Evolutionary conservation across 1,140 invertebrate species (phyloP).

Genomic region (Bombus picipes): DNA sequence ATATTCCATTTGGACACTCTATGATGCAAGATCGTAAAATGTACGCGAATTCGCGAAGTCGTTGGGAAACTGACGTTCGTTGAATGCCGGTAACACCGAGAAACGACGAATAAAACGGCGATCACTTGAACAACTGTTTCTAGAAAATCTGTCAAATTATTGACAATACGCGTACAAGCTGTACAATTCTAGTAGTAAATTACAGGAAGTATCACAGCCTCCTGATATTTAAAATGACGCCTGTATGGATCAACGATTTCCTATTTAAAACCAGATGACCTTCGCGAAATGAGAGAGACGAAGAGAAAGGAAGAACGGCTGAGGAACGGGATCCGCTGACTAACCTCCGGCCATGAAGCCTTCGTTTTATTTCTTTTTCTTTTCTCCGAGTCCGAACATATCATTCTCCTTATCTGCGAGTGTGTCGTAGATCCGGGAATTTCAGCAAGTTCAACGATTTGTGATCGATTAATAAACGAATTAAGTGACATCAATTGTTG

Average conservation of each 20-base stretch:
- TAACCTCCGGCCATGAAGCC: not conserved
- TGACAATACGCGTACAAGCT: not conserved
- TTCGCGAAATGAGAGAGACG: constrained; percentile 53
- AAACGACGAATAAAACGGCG: not conserved
- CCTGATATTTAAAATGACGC: constrained; percentile 47
- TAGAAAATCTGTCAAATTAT: not conserved
- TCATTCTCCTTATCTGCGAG: not conserved
- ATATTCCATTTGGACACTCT: too few relatives aligned
- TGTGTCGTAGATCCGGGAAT: not conserved
- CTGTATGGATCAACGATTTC: constrained; percentile 53
- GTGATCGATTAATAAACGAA: not conserved
- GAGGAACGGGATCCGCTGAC: constrained; percentile 38
- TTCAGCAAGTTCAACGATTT: constrained; percentile 10
- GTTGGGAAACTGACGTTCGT: not conserved
- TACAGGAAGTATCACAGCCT: constrained; percentile 49
- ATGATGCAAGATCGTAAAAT: not conserved
- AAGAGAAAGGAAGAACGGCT: constrained; percentile 51
- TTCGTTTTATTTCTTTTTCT: constrained; percentile 13
- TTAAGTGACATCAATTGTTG: not conserved
- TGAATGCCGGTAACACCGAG: not conserved
- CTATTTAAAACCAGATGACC: constrained; percentile 66
- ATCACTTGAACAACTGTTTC: not conserved
- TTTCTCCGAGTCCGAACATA: not conserved
- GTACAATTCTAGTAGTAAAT: not conserved
- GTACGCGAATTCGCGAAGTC: not conserved